These are phyloP conservation scores for Podarcis muralis DNA, from an alignment of 2,113 vertebrate genomes.

Conservation along the genomic window DNA sequence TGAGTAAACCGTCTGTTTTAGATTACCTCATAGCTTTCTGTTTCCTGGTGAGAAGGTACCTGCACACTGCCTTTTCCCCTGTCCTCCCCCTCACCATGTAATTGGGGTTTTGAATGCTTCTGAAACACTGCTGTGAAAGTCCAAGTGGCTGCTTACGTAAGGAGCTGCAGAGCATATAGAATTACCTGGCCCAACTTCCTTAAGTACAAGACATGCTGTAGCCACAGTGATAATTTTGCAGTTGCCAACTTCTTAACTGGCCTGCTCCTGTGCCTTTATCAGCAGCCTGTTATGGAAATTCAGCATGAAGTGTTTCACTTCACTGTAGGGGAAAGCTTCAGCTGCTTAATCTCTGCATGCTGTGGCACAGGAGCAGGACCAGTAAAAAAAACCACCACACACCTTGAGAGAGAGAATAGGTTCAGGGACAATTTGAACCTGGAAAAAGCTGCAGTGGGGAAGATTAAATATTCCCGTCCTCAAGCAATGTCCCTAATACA, in stretches of 20 bases:
- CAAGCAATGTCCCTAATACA: not conserved
- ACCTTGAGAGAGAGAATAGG: no score
- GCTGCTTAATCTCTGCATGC: not conserved
- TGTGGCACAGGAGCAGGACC: not conserved
- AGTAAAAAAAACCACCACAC: no score
- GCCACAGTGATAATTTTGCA: not conserved
- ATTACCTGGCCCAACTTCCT: not conserved
- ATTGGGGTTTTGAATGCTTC: not conserved
- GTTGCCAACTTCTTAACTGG: not conserved
- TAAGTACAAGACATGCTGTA: not conserved
- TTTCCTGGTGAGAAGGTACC: slow-evolving; percentile 20
- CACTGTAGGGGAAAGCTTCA: not conserved
- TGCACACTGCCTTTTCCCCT: not conserved
- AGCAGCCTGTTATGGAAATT: not conserved
- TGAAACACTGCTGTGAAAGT: not conserved
- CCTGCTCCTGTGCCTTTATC: not conserved
- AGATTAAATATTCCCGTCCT: not conserved
- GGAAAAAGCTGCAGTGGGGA: not conserved
- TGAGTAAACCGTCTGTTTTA: slow-evolving; percentile 16
- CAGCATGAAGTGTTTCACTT: not conserved
- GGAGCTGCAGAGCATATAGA: not conserved
- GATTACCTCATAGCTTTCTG: slow-evolving; percentile 51
- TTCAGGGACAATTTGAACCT: not conserved
- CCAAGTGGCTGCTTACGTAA: not conserved
- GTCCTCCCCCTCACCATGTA: no score